phyloP scores from a whole-genome alignment of 2,113 vertebrate species.

The Tupaia tana region DNA sequence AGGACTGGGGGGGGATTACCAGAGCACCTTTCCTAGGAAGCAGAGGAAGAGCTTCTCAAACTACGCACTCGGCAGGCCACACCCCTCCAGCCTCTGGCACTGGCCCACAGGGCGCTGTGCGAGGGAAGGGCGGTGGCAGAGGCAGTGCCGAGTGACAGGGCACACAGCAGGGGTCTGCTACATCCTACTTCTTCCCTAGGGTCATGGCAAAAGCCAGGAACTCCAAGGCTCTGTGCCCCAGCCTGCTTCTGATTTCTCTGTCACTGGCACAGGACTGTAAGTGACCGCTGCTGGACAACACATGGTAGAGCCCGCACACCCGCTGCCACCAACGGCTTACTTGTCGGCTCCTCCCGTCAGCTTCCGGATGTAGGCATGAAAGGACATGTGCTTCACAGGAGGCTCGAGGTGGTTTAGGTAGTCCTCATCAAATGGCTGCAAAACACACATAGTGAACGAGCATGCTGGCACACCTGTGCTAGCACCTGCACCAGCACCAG shows the following conservation, averaged over 20 bases:
- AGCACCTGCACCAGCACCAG: no score
- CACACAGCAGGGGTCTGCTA: background rate
- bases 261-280: background rate
- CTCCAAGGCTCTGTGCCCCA: no score
- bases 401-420: conserved; percentile 99
- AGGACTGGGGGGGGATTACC: background rate
- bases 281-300: background rate
- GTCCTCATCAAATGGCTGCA: conserved; percentile 98
- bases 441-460: conserved; percentile 56
- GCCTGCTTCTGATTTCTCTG: accelerated
- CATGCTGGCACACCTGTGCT: conserved; percentile 65
- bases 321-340: conserved; percentile 85
- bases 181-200: background rate
- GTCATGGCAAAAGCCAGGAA: background rate
- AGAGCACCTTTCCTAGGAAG: background rate
- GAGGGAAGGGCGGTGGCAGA: background rate
- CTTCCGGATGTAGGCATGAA: conserved; percentile 99
- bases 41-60: background rate
- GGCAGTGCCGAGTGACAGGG: no score
- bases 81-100: no score
- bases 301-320: accelerated
- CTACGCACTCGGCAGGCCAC: no score
- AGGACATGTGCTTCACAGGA: conserved; percentile 99
- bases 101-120: background rate
- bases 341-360: conserved; percentile 98